Base-by-base conservation (phyloP, 2,888 invertebrate genomes). In the Muscina levida region DNA sequence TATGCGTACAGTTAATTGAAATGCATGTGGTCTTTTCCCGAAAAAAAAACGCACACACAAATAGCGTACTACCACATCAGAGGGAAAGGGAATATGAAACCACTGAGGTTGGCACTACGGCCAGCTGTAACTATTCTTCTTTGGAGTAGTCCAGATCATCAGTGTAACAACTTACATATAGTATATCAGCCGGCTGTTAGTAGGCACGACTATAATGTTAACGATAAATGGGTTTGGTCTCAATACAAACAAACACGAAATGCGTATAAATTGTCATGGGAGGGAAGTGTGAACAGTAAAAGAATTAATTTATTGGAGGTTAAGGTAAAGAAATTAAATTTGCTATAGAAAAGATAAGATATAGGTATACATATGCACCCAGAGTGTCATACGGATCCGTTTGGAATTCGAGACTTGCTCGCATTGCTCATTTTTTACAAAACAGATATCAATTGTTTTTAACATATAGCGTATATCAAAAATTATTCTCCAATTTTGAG, bases 1-100 rank as follows among this genome's bases (percentile, higher is more conserved):
- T 79, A 82, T 84, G 84, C 82, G 74, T 80, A 72, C 39, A 83
- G 83, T 84, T 84, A 84, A 84, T 84, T 84, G 84, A 83, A 84
- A 84, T 82, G 82, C 83, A 82, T 82, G 81, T 56, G 83, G 82
- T 80, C 68, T 72, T 31, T 31, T 62, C 22, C 22, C 46, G 26
- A 42, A 59, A 56, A 57, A 57, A 62, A 62, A 31, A n/a, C 57
- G 13, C 17, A 26, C 26, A 5, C 24, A 4, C 11, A 37, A 17
- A 39, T 59, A 11, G 19, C 10, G 11, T 53, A 8, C 26, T 24
- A 8, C 26, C 19, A 3, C 68, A 67, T 31, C 15, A 59, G 17
- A 53, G 56, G 42, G 13, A 10, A n/a, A 37, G 15, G n/a, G 11
- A 3, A 67, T 62, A 42, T 42, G 15, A 67, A 72, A 56, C 51